Evolutionary conservation across 2,888 invertebrate species (phyloP).

Genomic region (Sipunculus nudus): DNA sequence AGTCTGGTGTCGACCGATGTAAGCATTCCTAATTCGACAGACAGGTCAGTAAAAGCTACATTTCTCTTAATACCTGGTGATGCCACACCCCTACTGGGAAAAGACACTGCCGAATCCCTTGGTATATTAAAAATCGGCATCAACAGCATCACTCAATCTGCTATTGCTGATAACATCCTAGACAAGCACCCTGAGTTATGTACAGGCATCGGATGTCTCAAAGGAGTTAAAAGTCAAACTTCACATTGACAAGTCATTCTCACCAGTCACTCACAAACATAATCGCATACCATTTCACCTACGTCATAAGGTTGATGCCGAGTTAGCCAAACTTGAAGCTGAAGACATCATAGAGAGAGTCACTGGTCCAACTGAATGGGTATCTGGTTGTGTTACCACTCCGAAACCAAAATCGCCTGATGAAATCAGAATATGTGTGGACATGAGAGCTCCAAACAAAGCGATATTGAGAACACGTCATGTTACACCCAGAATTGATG

Average conservation of each 20-base stretch:
- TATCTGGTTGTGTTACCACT: slow-evolving; percentile 6
- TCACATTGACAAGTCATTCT: slow-evolving; percentile 2
- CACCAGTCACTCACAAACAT: slow-evolving; percentile 4
- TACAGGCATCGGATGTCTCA: slow-evolving; percentile 12
- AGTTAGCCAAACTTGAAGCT: slow-evolving; percentile 1
- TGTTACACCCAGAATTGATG: slow-evolving; percentile 13
- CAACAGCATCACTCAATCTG: too few relatives aligned
- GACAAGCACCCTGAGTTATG: background rate
- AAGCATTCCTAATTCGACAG: too few relatives aligned
- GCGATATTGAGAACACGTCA: slow-evolving; percentile 29
- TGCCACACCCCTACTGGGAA: too few relatives aligned
- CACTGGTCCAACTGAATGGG: slow-evolving; percentile 15
- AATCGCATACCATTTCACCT: background rate
- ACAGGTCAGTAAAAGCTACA: too few relatives aligned
- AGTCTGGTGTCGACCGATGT: too few relatives aligned
- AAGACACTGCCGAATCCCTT: too few relatives aligned
- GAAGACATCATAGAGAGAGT: slow-evolving; percentile 17
- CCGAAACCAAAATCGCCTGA: slow-evolving; percentile 23
- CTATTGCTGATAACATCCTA: too few relatives aligned
- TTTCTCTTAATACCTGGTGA: too few relatives aligned
- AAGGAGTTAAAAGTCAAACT: slow-evolving; percentile 4
- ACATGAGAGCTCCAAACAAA: slow-evolving; percentile 42
- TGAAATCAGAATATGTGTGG: slow-evolving; percentile 41
- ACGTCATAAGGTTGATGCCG: background rate
- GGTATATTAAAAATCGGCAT: too few relatives aligned